Evolutionary conservation across 1,140 invertebrate genomes (phyloP), one percentile per base, ranked within the genome.

Genomic region (Bicyclus anynana): DNA sequence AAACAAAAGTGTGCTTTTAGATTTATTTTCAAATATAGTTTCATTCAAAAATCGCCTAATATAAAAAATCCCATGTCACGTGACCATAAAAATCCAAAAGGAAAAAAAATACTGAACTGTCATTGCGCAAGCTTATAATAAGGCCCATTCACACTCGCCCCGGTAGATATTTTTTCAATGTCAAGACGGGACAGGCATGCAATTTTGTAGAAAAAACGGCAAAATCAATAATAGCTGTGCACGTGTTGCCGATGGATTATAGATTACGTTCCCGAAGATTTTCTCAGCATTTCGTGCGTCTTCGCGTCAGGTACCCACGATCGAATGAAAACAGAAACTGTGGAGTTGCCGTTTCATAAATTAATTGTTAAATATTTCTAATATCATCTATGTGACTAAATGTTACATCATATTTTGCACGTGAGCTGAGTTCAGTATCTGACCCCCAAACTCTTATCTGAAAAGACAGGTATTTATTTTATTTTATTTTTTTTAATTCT

Each of bases 151-250:
- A 84, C 75, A 82, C 74, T 72, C 67, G 67, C 63, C 69, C 69
- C 60, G 56, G 69, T 72, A 53, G 60, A 75, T 74, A 68, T 87
- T 88, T 87, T 86, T 84, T 80, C 70, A 80, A 75, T 75, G 77
- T 80, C 78, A 75, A 73, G 59, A 29, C 61, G 71, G 66, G 71
- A 75, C 76, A 65, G 74, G 62, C 81, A 80, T 84, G 83, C 83
- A 84, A 87, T 86, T 84, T 83, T 72, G 68, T 77, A 77, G 63
- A 86, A 87, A 87, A 87, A 87, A 87, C 81, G 71, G 73, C 80
- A 86, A 87, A 87, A 87, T 87, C 84, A 87, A 86, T 87, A 86
- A 87, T 87, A 71, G 83, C 69, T 66, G 76, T 84, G 81, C 84
- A 86, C 83, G 84, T 87, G 84, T 87, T 87, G 76, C 56, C 77